Evolutionary conservation across 2,113 vertebrate genomes (phyloP).

Genomic region (Plestiodon gilberti): DNA sequence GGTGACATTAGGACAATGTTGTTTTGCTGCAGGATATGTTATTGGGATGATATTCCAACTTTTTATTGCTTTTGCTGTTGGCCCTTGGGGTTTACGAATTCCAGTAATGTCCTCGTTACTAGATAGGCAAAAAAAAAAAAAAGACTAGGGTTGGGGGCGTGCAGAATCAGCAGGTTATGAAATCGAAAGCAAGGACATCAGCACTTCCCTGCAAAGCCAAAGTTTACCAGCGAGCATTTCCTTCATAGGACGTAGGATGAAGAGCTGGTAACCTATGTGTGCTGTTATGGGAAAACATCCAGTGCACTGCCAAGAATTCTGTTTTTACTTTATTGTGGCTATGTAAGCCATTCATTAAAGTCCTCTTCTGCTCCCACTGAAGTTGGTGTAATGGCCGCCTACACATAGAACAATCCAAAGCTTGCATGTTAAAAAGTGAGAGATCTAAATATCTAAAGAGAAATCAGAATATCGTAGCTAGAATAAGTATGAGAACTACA

Average conservation of each 20-base stretch:
- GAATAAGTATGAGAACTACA: not conserved
- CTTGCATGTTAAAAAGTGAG: not conserved
- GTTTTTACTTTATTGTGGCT: not conserved
- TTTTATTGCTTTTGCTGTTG: not conserved
- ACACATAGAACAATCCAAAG: not conserved
- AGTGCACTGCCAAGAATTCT: not conserved
- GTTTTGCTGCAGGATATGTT: not conserved
- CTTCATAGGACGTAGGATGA: not conserved
- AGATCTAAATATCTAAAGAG: not conserved
- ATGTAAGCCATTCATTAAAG: not conserved
- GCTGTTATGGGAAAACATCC: not conserved
- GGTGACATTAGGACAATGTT: not conserved
- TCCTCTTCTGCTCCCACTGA: not conserved
- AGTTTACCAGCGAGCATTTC: not conserved
- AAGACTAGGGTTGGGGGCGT: not conserved
- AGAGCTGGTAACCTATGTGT: not conserved
- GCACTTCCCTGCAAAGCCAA: not conserved
- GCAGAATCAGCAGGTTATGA: not conserved
- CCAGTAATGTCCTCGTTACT: not conserved
- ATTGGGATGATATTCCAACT: not conserved
- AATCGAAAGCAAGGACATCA: not conserved
- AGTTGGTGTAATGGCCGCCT: not conserved
- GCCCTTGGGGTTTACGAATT: not conserved
- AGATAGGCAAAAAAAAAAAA: conserved; percentile 1
- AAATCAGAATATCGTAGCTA: not conserved